Conservation (phyloP, 2,888 invertebrate genomes). For the Oxycera nigricornis region DNA sequence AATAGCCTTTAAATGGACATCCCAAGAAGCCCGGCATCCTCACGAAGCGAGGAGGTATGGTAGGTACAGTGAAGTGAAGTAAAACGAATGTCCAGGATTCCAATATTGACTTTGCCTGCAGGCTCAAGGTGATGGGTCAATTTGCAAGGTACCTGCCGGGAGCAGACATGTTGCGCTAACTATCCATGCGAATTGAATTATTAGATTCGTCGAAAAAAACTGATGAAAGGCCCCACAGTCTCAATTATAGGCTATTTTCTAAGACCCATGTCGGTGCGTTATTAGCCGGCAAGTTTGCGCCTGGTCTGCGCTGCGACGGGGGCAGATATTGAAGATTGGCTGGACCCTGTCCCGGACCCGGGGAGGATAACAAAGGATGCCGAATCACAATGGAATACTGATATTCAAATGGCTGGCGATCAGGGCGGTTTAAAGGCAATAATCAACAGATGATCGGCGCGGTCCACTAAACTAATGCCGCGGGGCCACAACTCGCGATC, state of each 20-base stretch:
- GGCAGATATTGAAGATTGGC: too few relatives aligned
- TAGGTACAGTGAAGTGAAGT: neutral
- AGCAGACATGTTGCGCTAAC: conserved; percentile 25
- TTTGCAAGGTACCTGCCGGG: conserved; percentile 21
- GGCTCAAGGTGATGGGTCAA: conserved; percentile 47
- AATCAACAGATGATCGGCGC: conserved; percentile 21
- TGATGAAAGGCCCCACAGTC: conserved; percentile 43
- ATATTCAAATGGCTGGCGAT: conserved; percentile 24
- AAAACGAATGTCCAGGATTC: too few relatives aligned
- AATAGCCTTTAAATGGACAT: neutral
- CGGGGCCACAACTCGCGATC: too few relatives aligned
- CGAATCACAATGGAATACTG: conserved; percentile 22
- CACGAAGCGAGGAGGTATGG: neutral
- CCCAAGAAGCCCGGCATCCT: neutral
- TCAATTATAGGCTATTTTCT: conserved; percentile 42
- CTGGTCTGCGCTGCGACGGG: neutral
- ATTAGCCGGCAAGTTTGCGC: conserved; percentile 23
- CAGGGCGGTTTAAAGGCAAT: conserved; percentile 26
- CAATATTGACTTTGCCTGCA: conserved; percentile 44
- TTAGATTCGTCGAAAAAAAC: conserved; percentile 44
- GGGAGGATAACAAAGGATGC: conserved; percentile 16
- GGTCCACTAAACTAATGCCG: neutral
- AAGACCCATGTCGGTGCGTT: conserved; percentile 31
- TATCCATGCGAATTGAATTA: conserved; percentile 42
- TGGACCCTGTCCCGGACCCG: neutral